Conservation (phyloP, 2,797 vertebrate genomes). For the Gephyroberyx darwinii region DNA sequence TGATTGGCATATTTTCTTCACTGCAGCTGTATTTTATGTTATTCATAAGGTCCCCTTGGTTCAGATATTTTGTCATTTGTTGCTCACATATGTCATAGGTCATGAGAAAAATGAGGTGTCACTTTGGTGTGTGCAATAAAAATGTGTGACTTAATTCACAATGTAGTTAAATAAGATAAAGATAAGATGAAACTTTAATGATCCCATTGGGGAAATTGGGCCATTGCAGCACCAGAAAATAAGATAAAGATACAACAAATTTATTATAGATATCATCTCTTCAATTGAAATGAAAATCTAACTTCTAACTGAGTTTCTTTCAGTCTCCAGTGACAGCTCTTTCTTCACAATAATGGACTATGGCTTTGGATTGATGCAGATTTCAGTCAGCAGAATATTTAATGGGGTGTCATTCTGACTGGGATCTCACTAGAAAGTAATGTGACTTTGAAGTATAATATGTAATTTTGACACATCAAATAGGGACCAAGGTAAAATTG, state of each 20-base stretch:
- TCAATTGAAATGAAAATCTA: no score
- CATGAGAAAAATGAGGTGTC: no score
- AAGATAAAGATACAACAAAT: not conserved
- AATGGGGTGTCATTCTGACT: slow-evolving; percentile 15
- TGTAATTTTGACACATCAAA: slow-evolving; percentile 10
- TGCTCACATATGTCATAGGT: no score
- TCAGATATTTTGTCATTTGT: not conserved
- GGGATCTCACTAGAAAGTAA: slow-evolving; percentile 12
- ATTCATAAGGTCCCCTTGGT: not conserved
- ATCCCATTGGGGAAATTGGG: not conserved
- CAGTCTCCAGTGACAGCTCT: slow-evolving; percentile 5
- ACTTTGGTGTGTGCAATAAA: no score
- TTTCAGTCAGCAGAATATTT: slow-evolving; percentile 13
- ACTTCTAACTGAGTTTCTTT: no score
- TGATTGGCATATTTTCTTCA: not conserved
- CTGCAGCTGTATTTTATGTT: not conserved
- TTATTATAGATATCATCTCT: not conserved
- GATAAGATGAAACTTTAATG: not conserved
- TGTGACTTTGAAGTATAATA: slow-evolving; percentile 2
- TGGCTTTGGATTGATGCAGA: slow-evolving; percentile 3
- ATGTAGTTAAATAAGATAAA: not conserved
- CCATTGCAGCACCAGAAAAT: not conserved
- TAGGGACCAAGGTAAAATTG: not conserved
- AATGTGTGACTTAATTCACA: no score
- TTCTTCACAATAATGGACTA: not conserved